Evolutionary conservation across 2,113 vertebrate species (phyloP).

Genomic region (Amblyornis subalaris): DNA sequence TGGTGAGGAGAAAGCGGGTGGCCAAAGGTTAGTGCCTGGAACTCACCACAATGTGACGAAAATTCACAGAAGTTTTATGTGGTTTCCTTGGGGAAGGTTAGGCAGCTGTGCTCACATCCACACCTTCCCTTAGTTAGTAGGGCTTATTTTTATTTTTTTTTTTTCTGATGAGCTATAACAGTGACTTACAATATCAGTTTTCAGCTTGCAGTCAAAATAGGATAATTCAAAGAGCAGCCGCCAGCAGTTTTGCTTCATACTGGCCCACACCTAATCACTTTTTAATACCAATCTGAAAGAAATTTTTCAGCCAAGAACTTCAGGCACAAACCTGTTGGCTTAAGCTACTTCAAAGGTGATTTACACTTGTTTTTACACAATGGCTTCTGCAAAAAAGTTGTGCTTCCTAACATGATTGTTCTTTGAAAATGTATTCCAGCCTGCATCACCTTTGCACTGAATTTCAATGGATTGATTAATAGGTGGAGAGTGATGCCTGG

Average conservation of each 20-base stretch:
- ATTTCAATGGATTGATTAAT: neutral
- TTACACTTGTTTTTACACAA: neutral
- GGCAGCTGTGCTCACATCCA: neutral
- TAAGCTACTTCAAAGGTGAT: neutral
- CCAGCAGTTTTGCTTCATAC: neutral
- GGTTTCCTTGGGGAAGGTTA: neutral
- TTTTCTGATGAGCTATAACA: neutral
- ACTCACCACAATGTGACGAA: accelerated
- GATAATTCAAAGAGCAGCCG: neutral
- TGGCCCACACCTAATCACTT: neutral
- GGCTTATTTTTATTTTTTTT: neutral
- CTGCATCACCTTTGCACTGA: neutral
- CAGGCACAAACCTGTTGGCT: neutral
- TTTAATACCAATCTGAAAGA: neutral
- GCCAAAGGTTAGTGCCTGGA: neutral
- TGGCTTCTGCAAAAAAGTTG: neutral
- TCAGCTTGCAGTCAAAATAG: neutral
- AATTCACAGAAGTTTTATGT: neutral
- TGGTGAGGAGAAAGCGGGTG: neutral
- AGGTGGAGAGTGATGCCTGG: neutral
- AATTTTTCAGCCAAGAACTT: neutral
- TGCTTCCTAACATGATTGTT: neutral
- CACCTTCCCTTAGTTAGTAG: neutral
- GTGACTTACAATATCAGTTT: neutral
- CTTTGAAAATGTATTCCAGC: neutral